Evolutionary conservation across 2,797 vertebrate genomes (phyloP).

Genomic region (Sebastes matsubarae): DNA sequence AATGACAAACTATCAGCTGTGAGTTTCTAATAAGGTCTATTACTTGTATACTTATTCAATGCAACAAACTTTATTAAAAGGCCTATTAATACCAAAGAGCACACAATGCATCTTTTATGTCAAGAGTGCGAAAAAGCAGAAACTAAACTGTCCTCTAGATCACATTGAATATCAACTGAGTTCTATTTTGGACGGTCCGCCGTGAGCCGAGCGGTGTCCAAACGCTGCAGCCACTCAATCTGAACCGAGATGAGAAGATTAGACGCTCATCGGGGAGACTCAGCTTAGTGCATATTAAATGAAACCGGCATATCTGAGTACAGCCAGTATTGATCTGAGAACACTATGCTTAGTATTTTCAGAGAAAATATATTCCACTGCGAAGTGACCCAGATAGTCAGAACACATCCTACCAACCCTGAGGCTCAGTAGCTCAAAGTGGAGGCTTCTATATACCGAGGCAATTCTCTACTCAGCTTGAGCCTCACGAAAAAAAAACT

Average conservation of each 20-base stretch:
- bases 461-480: conserved; percentile 46
- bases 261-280: conserved; percentile 57
- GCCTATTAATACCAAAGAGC: background rate
- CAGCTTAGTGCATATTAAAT: conserved; percentile 70
- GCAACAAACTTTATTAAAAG: background rate
- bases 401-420: conserved; percentile 66
- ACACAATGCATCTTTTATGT: background rate
- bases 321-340: conserved; percentile 69
- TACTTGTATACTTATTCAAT: background rate
- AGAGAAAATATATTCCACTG: conserved; percentile 72
- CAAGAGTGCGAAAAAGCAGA: conserved; percentile 2
- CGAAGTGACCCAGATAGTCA: conserved; percentile 80
- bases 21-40: background rate
- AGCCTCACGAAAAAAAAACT: conserved; percentile 56
- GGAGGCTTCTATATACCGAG: conserved; percentile 59
- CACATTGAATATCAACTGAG: conserved; percentile 32
- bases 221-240: conserved; percentile 46
- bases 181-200: conserved; percentile 30
- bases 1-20: background rate
- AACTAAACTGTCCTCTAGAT: conserved; percentile 14
- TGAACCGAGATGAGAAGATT: conserved; percentile 56
- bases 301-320: conserved; percentile 62
- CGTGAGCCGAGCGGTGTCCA: conserved; percentile 26
- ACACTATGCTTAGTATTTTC: conserved; percentile 51
- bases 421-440: conserved; percentile 69